Evolutionary conservation across 2,888 invertebrate genomes (phyloP).

Genomic region (Drosophila hawaiiensis): DNA sequence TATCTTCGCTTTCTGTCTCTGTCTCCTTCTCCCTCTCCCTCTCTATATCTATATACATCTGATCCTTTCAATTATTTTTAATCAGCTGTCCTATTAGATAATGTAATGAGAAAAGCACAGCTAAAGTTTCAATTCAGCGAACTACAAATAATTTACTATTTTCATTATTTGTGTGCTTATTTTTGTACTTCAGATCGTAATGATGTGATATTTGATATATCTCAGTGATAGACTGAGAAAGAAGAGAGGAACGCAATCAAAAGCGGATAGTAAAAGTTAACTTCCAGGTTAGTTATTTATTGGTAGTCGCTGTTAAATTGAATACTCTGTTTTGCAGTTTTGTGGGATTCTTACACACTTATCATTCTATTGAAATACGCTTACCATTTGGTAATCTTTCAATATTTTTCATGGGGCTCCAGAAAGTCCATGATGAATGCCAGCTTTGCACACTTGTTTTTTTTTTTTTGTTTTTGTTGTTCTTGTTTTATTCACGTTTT

Average conservation of each 20-base stretch:
- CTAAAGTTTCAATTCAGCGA: background rate
- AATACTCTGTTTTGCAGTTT: background rate
- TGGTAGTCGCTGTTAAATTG: background rate
- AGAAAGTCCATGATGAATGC: slow-evolving; percentile 15
- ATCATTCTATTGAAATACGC: slow-evolving; percentile 3
- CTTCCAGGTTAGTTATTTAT: background rate
- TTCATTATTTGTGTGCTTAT: background rate
- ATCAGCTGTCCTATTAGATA: background rate
- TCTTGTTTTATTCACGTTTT: background rate
- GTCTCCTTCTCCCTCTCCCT: background rate
- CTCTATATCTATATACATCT: background rate
- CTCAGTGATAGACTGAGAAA: background rate
- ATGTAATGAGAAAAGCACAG: background rate
- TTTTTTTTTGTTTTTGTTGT: background rate
- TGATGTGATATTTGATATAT: background rate
- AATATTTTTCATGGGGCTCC: background rate
- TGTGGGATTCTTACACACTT: background rate
- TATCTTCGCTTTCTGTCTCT: background rate
- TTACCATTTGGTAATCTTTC: slow-evolving; percentile 15
- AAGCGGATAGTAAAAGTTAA: background rate
- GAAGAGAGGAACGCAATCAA: background rate
- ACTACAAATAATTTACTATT: background rate
- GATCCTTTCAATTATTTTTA: background rate
- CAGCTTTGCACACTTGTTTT: background rate
- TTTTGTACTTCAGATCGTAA: background rate